Conservation (phyloP, 2,113 vertebrate species). For the Raja brachyura region DNA sequence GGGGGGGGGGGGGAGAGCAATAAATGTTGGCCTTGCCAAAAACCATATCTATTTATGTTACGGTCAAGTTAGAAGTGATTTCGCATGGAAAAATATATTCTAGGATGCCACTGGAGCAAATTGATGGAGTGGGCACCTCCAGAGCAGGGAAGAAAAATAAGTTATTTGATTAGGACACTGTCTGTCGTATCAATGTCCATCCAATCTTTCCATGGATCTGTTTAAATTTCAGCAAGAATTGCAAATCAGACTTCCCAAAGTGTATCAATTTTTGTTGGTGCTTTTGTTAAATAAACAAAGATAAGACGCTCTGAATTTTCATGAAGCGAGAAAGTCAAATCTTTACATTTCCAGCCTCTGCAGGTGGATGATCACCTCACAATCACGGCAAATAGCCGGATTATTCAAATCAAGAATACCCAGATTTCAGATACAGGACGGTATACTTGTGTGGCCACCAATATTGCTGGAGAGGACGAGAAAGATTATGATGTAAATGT, state of each 20-base stretch:
- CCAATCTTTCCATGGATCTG: background rate
- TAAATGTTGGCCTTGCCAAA: no score
- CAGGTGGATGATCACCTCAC: conserved; percentile 60
- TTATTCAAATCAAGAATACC: conserved; percentile 73
- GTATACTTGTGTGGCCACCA: conserved; percentile 87
- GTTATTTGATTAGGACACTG: background rate
- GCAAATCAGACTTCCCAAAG: background rate
- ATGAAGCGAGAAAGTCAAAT: background rate
- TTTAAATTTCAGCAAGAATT: background rate
- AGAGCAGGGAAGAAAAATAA: background rate
- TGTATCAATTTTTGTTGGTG: background rate
- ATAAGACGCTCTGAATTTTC: background rate
- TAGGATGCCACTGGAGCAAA: background rate
- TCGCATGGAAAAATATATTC: background rate
- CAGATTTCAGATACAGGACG: conserved; percentile 86
- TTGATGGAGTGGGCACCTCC: background rate
- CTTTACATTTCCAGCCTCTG: conserved; percentile 61
- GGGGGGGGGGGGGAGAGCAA: no score
- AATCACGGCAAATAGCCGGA: conserved; percentile 67
- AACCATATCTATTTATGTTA: no score
- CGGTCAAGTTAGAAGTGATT: background rate
- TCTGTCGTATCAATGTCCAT: background rate
- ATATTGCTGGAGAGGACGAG: conserved; percentile 90
- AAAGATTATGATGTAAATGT: conserved; percentile 97
- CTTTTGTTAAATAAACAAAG: background rate